Evolutionary conservation across 2,113 vertebrate species (phyloP).

Genomic region (Pitta sordida): DNA sequence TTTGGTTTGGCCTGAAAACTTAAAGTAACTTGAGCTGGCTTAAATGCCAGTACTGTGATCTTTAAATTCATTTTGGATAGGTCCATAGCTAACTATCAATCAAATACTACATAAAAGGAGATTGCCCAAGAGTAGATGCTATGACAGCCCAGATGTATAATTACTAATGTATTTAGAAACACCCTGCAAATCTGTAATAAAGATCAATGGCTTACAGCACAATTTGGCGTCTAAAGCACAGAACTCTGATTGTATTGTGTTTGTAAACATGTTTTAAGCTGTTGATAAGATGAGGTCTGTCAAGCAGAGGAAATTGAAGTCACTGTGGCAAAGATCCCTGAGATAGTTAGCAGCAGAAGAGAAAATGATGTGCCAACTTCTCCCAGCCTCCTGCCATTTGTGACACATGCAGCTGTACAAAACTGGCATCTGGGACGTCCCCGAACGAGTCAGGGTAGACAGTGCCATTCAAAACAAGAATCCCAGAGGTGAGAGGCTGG

Average conservation of each 20-base stretch:
- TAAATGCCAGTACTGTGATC: background rate
- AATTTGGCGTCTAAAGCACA: slow-evolving; percentile 45
- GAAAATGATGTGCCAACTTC: slow-evolving; percentile 35
- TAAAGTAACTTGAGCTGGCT: background rate
- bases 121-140: slow-evolving; percentile 34
- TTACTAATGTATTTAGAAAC: slow-evolving; percentile 54
- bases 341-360: slow-evolving; percentile 45
- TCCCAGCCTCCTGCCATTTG: background rate
- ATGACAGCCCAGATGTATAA: slow-evolving; percentile 47
- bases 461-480: slow-evolving; percentile 26
- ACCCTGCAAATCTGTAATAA: slow-evolving; percentile 57
- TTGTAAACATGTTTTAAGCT: slow-evolving; percentile 62
- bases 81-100: slow-evolving; percentile 9
- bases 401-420: background rate
- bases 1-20: background rate
- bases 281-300: slow-evolving; percentile 60
- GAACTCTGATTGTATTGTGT: slow-evolving; percentile 36
- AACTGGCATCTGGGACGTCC: slow-evolving; percentile 30
- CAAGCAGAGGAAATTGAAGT: slow-evolving; percentile 59
- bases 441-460: slow-evolving; percentile 30
- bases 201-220: slow-evolving; percentile 61
- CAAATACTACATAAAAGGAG: slow-evolving; percentile 34
- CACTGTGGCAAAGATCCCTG: slow-evolving; percentile 41
- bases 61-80: background rate
- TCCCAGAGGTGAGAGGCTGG: background rate